These are phyloP conservation scores for Phaethon lepturus DNA, from an alignment of 2,113 vertebrate species.

Conservation along the genomic window DNA sequence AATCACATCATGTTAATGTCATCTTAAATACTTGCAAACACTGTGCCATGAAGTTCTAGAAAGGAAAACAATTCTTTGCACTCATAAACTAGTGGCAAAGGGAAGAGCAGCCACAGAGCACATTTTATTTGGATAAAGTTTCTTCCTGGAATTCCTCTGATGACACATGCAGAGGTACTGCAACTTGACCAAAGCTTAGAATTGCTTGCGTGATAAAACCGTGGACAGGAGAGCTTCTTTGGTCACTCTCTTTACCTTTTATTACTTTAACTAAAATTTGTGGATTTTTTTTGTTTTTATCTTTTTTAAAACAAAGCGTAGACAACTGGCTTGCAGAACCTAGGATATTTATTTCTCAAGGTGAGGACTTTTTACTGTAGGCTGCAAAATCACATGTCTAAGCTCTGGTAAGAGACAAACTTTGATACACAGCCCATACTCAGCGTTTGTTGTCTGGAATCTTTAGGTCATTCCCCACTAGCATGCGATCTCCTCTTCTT, in stretches of 20 bases:
- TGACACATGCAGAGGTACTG: background rate
- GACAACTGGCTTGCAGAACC: background rate
- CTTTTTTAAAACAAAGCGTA: background rate
- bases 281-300: background rate
- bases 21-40: background rate
- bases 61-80: background rate
- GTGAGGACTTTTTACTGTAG: background rate
- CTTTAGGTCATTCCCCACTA: background rate
- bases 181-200: background rate
- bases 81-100: background rate
- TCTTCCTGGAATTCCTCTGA: background rate
- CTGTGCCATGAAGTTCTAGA: background rate
- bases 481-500: background rate
- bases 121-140: background rate
- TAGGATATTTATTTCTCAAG: background rate
- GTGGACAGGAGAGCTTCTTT: background rate
- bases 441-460: background rate
- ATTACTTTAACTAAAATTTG: background rate
- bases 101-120: background rate
- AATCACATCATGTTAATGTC: background rate
- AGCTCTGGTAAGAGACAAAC: background rate
- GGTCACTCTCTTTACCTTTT: background rate
- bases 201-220: background rate
- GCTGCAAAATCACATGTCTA: background rate
- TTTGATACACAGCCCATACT: background rate